phyloP scores from a whole-genome alignment of 2,888 invertebrate species.

The Calameuta idolon region DNA sequence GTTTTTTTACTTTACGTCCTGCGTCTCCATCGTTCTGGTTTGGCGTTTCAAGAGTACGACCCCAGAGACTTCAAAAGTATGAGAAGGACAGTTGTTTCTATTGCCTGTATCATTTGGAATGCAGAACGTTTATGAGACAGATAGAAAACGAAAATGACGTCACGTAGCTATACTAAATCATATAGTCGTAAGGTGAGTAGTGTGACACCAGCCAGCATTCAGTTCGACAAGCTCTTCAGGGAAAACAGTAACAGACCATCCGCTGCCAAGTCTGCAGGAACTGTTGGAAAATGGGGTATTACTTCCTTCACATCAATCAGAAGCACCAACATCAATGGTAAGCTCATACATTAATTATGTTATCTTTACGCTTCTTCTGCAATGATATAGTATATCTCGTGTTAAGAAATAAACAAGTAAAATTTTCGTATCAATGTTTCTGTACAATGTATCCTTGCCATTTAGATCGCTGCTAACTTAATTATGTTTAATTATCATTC shows the following conservation, averaged over 20 bases:
- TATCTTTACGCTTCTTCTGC: background rate
- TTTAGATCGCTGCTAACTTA: background rate
- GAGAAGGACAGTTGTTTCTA: conserved; percentile 39
- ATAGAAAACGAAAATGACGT: conserved; percentile 56
- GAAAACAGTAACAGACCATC: conserved; percentile 89
- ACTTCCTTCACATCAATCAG: conserved; percentile 93
- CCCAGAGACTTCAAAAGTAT: conserved; percentile 36
- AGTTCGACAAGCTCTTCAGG: conserved; percentile 76
- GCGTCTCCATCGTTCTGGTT: background rate
- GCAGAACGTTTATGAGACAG: conserved; percentile 41
- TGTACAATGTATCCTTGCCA: background rate
- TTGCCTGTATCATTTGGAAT: conserved; percentile 46
- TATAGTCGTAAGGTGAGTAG: conserved; percentile 62
- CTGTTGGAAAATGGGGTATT: conserved; percentile 94
- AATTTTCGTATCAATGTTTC: background rate
- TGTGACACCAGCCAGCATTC: conserved; percentile 70
- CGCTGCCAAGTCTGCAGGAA: conserved; percentile 89
- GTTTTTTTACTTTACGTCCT: background rate
- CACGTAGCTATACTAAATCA: conserved; percentile 63
- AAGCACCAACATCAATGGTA: conserved; percentile 79
- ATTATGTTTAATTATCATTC: background rate
- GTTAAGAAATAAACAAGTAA: background rate
- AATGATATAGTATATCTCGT: background rate
- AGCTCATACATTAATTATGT: conserved; percentile 41
- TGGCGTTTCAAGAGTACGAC: background rate